Evolutionary conservation across 2,888 invertebrate species (phyloP), one percentile per base, ranked within the genome.

Genomic region (Scaptomyza reducta): DNA sequence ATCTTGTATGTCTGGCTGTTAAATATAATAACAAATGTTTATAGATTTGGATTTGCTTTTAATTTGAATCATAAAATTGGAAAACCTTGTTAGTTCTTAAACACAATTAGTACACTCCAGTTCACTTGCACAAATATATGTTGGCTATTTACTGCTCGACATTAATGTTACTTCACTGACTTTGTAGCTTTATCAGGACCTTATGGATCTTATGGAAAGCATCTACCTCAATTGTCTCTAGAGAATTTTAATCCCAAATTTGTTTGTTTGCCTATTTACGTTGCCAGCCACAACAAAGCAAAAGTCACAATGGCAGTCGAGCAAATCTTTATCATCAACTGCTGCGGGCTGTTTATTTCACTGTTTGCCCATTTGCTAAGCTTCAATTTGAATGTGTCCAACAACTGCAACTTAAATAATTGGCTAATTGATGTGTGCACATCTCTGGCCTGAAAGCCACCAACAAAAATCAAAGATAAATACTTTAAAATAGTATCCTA

Each of bases 211-310:
- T 27, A 7, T 27, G 47, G 35, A 50, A 46, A n/a, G n/a, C 38
- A 27, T 10, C 7, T 1, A 38, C 13, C 10, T 38, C 13, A 18
- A 14, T 31, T 14, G 16, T 47, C 16, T 4, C 13, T 16, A 18
- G 10, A 6, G 46, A 13, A 22, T 35, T 49, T 11, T n/a, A 16
- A 16, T 27, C 11, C 4, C 10, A 18, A 6, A 14, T 22, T 57
- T 46, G 29, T 58, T 71, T 71, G 77, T 45, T 53, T 70, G 33
- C 13, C 56, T 71, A 76, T 71, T 74, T 73, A 49, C 41, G 41
- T 46, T 63, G 57, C 41, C 64, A 60, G 53, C 41, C 59, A 53
- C 45, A 56, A 45, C 47, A 59, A 53, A 38, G n/a, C 25, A 18
- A 46, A 33, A 57, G 51, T 60, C 70, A 38, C 41, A 64, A 22